phyloP scores from a whole-genome alignment of 2,797 vertebrate species.

The Brachymystax lenok region DNA sequence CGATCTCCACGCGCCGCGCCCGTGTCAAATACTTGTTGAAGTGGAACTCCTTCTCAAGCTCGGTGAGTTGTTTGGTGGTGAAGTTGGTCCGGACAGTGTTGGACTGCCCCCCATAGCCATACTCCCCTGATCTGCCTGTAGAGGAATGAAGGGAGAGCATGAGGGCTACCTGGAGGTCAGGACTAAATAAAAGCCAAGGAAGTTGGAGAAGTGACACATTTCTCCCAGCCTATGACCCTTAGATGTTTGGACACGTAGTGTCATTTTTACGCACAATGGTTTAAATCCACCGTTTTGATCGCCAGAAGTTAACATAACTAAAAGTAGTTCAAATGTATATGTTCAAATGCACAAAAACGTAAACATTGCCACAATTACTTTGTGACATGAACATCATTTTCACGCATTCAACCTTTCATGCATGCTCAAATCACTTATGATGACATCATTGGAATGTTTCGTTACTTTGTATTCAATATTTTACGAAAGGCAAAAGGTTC shows the following conservation, averaged over 20 bases:
- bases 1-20: conserved; percentile 93
- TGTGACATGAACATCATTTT: not conserved
- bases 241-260: not conserved
- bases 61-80: conserved; percentile 96
- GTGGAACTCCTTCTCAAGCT: conserved; percentile 98
- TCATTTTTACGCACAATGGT: not conserved
- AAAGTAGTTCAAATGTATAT: not conserved
- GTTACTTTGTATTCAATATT: not conserved
- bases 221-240: not conserved
- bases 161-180: not conserved
- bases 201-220: not conserved
- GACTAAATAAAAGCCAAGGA: not conserved
- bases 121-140: conserved; percentile 91
- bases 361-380: not conserved
- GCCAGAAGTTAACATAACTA: not conserved
- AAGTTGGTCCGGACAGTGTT: conserved; percentile 96
- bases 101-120: conserved; percentile 89
- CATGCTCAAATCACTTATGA: not conserved
- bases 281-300: not conserved
- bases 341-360: not conserved
- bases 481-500: not conserved
- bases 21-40: conserved; percentile 98
- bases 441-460: not conserved
- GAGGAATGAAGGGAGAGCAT: conserved; percentile 12
- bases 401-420: not conserved